phyloP scores from a whole-genome alignment of 2,797 vertebrate genomes.

The Bufotes viridis region DNA sequence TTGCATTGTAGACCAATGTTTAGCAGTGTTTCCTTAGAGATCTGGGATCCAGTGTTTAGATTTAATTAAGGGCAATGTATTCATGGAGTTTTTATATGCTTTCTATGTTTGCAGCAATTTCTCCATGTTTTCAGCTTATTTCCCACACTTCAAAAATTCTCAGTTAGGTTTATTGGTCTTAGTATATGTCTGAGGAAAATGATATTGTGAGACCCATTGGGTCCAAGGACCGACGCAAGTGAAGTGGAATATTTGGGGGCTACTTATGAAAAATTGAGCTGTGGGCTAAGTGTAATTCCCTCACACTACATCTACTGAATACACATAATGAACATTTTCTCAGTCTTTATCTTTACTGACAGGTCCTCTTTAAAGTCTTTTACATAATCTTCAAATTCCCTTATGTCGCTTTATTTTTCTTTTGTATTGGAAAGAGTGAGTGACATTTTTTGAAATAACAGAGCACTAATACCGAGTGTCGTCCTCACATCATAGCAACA shows the following conservation, averaged over 20 bases:
- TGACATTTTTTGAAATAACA: constrained; percentile 9
- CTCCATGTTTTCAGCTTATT: not conserved
- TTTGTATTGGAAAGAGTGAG: constrained; percentile 1
- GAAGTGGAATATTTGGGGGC: not conserved
- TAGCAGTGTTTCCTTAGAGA: not conserved
- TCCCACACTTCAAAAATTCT: not conserved
- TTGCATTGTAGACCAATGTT: too few species aligned
- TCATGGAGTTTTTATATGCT: not conserved
- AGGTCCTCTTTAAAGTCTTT: not conserved
- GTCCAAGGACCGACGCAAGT: not conserved
- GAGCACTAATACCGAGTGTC: not conserved
- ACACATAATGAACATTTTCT: not conserved
- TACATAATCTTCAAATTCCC: not conserved
- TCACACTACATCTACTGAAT: not conserved
- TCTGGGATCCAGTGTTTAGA: not conserved
- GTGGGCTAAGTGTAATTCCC: not conserved
- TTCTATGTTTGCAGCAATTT: not conserved
- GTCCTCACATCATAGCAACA: constrained; percentile 39
- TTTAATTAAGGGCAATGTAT: not conserved
- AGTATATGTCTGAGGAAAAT: not conserved
- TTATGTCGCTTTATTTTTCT: not conserved
- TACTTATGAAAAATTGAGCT: not conserved
- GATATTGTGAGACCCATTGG: not conserved
- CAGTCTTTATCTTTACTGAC: not conserved
- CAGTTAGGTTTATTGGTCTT: not conserved